Conservation (phyloP, 1,140 invertebrate genomes). For the Prorops nasuta region DNA sequence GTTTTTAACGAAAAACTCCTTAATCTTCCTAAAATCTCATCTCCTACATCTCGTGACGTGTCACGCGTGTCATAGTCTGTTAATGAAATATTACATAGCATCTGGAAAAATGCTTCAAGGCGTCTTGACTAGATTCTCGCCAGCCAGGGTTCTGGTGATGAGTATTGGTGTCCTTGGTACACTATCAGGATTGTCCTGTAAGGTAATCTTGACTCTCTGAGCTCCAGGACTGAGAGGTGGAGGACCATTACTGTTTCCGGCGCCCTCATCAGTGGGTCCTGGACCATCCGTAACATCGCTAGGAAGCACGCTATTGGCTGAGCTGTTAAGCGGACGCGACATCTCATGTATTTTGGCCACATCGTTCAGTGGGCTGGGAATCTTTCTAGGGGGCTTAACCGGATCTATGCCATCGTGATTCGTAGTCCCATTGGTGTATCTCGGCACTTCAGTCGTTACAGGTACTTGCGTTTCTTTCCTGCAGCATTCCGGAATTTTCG, state of each 20-base stretch:
- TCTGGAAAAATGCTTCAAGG: no score
- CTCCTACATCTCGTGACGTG: no score
- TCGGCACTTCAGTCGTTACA: constrained; percentile 9
- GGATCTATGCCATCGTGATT: constrained; percentile 30
- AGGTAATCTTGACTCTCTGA: constrained; percentile 51
- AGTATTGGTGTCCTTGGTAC: constrained; percentile 53
- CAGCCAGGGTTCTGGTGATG: constrained; percentile 47
- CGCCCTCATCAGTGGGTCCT: constrained; percentile 1
- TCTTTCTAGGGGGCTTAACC: constrained; percentile 44
- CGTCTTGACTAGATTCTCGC: constrained; percentile 52
- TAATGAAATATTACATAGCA: no score
- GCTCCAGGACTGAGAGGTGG: constrained; percentile 46
- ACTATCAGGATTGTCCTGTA: constrained; percentile 54
- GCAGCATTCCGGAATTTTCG: constrained; percentile 15
- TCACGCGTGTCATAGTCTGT: no score
- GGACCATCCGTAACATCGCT: constrained; percentile 22
- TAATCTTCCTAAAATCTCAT: no score
- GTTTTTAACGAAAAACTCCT: no score
- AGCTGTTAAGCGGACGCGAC: constrained; percentile 15
- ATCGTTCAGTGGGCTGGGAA: background rate
- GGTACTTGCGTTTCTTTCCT: constrained; percentile 5
- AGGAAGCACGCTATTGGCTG: constrained; percentile 12
- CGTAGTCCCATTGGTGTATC: constrained; percentile 6
- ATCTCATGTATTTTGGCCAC: constrained; percentile 6
- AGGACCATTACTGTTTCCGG: no score